Percentiles rank a stretch among this genome's conserved stretches.
Evolutionary conservation across 2,113 vertebrate species (phyloP).

Genomic region (Phaethornis superciliosus): DNA sequence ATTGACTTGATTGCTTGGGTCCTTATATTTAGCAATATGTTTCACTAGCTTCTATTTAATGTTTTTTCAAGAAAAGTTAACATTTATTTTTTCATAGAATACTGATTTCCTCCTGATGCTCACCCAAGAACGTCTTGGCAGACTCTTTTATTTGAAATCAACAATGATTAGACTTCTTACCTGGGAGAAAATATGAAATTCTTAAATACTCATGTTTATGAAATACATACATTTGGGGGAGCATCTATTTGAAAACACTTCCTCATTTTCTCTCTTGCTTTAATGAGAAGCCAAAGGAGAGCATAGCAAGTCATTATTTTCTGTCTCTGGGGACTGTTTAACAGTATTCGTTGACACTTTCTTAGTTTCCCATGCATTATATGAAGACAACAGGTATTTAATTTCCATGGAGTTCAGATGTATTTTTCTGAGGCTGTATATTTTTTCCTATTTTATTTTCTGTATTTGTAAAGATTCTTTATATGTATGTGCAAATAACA

Average conservation of each 20-base stretch:
- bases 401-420: not conserved
- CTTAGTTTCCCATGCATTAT: not conserved
- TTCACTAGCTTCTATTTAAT: not conserved
- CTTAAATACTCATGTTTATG: not conserved
- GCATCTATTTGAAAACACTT: not conserved
- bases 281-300: not conserved
- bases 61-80: not conserved
- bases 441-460: not conserved
- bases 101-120: not conserved
- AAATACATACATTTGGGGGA: not conserved
- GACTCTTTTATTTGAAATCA: not conserved
- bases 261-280: not conserved
- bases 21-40: not conserved
- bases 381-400: not conserved
- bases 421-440: not conserved
- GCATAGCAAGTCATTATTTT: not conserved
- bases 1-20: not conserved
- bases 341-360: not conserved
- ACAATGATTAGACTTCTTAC: not conserved
- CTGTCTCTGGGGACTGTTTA: not conserved
- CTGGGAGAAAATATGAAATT: not conserved
- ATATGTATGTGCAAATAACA: not conserved
- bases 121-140: not conserved
- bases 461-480: not conserved
- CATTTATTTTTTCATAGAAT: not conserved